phyloP scores from a whole-genome alignment of 1,140 invertebrate species.

The Telenomus remus region DNA sequence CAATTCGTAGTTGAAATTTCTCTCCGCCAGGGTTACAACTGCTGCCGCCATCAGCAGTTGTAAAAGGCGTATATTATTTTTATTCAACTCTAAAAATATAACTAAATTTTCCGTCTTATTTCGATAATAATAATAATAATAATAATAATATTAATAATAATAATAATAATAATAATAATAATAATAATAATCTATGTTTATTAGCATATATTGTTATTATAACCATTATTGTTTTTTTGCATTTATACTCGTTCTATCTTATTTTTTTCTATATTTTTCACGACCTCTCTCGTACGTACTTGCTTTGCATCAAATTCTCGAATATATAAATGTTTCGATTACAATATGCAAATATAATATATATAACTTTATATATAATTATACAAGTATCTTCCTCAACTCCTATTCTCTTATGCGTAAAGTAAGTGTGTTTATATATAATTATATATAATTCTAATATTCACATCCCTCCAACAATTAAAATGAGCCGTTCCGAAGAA shows the following conservation, averaged over 20 bases:
- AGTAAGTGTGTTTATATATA: slow-evolving; percentile 47
- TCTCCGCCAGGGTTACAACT: too few relatives aligned
- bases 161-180: too few relatives aligned
- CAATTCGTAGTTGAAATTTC: too few relatives aligned
- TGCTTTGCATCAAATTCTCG: slow-evolving; percentile 14
- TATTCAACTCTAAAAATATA: slow-evolving; percentile 74
- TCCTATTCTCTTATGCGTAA: slow-evolving; percentile 36
- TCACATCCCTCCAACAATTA: slow-evolving; percentile 74
- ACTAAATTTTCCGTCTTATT: slow-evolving; percentile 70
- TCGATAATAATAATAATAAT: too few relatives aligned
- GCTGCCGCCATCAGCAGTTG: too few relatives aligned
- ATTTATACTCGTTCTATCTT: slow-evolving; percentile 34
- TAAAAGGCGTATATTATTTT: too few relatives aligned
- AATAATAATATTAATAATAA: too few relatives aligned
- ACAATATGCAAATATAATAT: slow-evolving; percentile 43
- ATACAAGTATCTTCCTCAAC: slow-evolving; percentile 39
- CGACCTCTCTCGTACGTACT: slow-evolving; percentile 13
- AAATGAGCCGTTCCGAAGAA: slow-evolving; percentile 74
- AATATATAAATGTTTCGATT: slow-evolving; percentile 34
- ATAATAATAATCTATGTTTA: slow-evolving; percentile 34
- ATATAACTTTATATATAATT: slow-evolving; percentile 37
- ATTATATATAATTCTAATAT: slow-evolving; percentile 66
- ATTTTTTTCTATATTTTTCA: slow-evolving; percentile 13
- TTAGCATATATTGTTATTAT: slow-evolving; percentile 32
- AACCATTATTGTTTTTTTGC: slow-evolving; percentile 48